Evolutionary conservation across 1,140 invertebrate species (phyloP), one percentile per base, ranked within the genome.

Genomic region (Probaryconus sp.): DNA sequence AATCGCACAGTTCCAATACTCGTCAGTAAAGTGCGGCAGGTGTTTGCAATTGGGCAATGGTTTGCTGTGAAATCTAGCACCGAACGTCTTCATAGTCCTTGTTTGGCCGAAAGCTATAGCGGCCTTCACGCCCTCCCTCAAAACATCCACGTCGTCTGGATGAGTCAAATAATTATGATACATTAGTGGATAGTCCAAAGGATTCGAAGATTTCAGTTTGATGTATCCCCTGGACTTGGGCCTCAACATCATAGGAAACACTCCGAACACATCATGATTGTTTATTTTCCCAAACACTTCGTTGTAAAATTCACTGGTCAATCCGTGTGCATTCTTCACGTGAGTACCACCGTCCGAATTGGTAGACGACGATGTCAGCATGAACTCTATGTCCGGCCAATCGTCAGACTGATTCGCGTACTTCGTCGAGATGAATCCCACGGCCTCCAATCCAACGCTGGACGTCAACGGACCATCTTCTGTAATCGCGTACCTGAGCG

Each of bases 331-430:
- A 30, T 88, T 91, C 75, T 93, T 94, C 0, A 93, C 91, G 56
- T 93, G 91, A 0, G 89, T 91, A 0, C 92, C 93, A n/a, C 93
- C 92, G 71, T 96, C 94, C 0, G 94, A 94, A 38, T 89, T 91
- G 0, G 93, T 93, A 0, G 93, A 94, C 0, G 93, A 91, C n/a
- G 94, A 93, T 0, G 94, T 93, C 81, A 96, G 87, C 93, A 95
- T 96, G 78, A 96, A 96, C 70, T 96, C 94, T 50, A 96, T 96
- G 78, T 97, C 95, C 0, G 95, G 95, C 94, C 94, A 96, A 78
- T 96, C 95, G 56, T 95, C 93, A 0, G 90, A 90, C 55, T 91
- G 87, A 79, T 96, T 96, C 0, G 93, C 93, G 79, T 96, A 96
- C 82, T 96, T 96, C 0, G 95, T 96, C 0, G 93, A 92, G 31